phyloP scores from a whole-genome alignment of 2,888 invertebrate species.

The Drosophila mimica region DNA sequence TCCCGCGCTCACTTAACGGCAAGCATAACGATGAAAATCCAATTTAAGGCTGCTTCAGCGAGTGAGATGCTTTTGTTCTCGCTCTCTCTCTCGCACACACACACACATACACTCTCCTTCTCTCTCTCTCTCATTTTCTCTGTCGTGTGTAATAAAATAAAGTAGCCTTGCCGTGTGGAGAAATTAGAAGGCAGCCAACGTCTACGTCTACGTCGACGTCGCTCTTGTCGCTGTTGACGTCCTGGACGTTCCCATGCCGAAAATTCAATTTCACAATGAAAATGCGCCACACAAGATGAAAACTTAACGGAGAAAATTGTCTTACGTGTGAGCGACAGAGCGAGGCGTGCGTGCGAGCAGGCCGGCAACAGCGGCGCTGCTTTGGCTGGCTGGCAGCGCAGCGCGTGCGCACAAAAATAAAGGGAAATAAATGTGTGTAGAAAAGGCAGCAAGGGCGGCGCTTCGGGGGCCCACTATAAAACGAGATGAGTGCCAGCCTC shows the following conservation, averaged over 20 bases:
- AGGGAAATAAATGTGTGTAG: conserved; percentile 63
- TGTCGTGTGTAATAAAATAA: conserved; percentile 83
- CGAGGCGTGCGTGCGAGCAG: conserved; percentile 27
- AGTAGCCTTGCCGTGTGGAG: conserved; percentile 75
- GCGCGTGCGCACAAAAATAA: conserved; percentile 76
- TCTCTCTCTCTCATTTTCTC: conserved; percentile 30
- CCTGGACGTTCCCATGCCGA: conserved; percentile 70
- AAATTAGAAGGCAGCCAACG: conserved; percentile 60
- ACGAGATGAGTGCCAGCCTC: conserved; percentile 19
- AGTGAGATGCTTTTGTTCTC: conserved; percentile 48
- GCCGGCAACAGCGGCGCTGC: conserved; percentile 48
- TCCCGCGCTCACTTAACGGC: conserved; percentile 69
- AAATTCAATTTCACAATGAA: conserved; percentile 84
- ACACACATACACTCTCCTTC: conserved; percentile 9
- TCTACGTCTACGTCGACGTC: conserved; percentile 17
- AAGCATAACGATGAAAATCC: conserved; percentile 81
- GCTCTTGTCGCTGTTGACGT: conserved; percentile 35
- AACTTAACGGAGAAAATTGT: conserved; percentile 82
- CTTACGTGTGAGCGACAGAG: conserved; percentile 60
- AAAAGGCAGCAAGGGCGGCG: conserved; percentile 70
- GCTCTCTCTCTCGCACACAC: conserved; percentile 29
- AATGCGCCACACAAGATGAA: conserved; percentile 68
- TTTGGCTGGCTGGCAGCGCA: conserved; percentile 71
- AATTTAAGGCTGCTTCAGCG: conserved; percentile 79
- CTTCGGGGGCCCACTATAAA: conserved; percentile 62